Conservation (phyloP, 2,888 invertebrate species). For the Microchrysa polita region DNA sequence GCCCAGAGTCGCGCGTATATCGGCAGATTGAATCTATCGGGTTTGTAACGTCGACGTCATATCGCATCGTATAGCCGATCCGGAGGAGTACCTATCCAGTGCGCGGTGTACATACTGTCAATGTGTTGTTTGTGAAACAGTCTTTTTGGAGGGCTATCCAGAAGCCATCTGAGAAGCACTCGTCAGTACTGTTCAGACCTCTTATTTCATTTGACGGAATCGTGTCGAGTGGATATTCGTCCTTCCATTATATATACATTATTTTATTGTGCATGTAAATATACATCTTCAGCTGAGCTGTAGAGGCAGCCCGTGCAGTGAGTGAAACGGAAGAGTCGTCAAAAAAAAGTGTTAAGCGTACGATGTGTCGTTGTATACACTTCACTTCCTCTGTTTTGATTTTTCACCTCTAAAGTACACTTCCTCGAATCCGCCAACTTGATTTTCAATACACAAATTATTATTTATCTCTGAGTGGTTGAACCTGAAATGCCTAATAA, state of each 20-base stretch:
- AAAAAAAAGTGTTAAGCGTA: conserved; percentile 25
- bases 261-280: conserved; percentile 32
- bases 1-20: neutral
- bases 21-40: conserved; percentile 23
- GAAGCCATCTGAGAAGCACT: conserved; percentile 66
- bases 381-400: neutral
- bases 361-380: conserved; percentile 36
- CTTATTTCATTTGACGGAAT: conserved; percentile 67
- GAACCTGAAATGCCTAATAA: neutral
- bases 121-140: conserved; percentile 46
- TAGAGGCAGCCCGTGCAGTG: neutral
- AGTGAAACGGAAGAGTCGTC: neutral
- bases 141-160: conserved; percentile 63
- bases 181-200: conserved; percentile 66
- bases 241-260: conserved; percentile 37
- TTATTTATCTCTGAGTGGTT: conserved; percentile 24
- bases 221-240: conserved; percentile 65
- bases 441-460: conserved; percentile 29
- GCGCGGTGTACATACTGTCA: conserved; percentile 37
- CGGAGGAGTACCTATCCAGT: conserved; percentile 38
- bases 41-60: too few relatives aligned
- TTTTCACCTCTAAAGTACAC: conserved; percentile 32
- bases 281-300: conserved; percentile 6
- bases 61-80: conserved; percentile 19
- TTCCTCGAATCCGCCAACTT: conserved; percentile 12